These are phyloP conservation scores for Euwallacea similis DNA, from an alignment of 1,140 invertebrate genomes.

Conservation along the genomic window DNA sequence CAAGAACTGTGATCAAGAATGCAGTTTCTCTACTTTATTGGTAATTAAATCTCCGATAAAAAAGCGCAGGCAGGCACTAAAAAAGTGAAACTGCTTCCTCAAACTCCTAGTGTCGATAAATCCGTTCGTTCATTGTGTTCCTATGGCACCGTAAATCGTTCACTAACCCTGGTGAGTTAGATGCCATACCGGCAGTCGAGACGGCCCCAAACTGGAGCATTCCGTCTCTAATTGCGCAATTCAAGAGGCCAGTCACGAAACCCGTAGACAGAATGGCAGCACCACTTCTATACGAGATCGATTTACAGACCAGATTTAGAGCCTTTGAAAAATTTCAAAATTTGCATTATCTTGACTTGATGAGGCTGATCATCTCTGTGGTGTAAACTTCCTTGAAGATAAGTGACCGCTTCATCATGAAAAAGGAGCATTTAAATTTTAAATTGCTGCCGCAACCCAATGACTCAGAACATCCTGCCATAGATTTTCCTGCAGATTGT, in stretches of 20 bases:
- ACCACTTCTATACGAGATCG: too few species aligned
- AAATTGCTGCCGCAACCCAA: not conserved
- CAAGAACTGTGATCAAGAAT: too few species aligned
- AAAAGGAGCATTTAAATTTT: too few species aligned
- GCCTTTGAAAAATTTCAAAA: too few species aligned
- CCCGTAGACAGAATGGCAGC: conserved; percentile 18
- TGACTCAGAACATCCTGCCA: conserved; percentile 3
- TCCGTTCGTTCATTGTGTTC: not conserved
- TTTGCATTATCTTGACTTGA: too few species aligned
- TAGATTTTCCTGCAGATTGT: conserved; percentile 1
- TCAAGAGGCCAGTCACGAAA: conserved; percentile 23
- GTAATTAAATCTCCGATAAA: too few species aligned
- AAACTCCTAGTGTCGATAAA: conserved; percentile 7
- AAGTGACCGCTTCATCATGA: too few species aligned
- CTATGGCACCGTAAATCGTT: conserved; percentile 15
- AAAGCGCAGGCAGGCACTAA: not conserved
- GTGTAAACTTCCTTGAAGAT: too few species aligned
- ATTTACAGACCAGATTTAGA: too few species aligned
- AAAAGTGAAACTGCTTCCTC: conserved; percentile 8
- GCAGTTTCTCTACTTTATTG: too few species aligned
- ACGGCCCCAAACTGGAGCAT: conserved; percentile 21
- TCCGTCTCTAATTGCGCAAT: conserved; percentile 25
- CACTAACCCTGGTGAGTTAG: conserved; percentile 17
- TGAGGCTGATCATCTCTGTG: too few species aligned
- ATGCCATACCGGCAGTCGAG: conserved; percentile 10